Percentiles rank a stretch among this genome's conserved stretches.
Evolutionary conservation across 2,797 vertebrate species (phyloP).

Genomic region (Hippoglossus hippoglossus): DNA sequence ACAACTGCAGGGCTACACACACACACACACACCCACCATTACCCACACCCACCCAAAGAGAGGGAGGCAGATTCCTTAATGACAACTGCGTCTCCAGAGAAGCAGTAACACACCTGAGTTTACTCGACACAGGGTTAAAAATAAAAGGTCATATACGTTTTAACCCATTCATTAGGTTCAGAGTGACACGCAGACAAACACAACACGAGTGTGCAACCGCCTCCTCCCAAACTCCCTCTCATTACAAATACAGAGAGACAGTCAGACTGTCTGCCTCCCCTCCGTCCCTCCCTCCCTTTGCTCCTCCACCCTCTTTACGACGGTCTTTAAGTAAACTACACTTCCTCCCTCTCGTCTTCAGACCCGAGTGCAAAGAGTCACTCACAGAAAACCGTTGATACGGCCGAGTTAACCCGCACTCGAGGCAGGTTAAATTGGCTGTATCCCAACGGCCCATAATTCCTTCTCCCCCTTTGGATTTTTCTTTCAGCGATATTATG

Average conservation of each 20-base stretch:
- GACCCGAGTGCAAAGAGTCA: constrained; percentile 30
- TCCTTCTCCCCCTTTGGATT: not conserved
- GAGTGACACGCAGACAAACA: constrained; percentile 35
- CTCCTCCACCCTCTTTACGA: constrained; percentile 63
- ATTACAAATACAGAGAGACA: constrained; percentile 79
- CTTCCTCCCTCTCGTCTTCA: constrained; percentile 26
- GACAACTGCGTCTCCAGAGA: constrained; percentile 19
- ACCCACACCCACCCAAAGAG: constrained; percentile 24
- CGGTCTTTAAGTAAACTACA: constrained; percentile 55
- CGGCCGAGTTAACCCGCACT: not conserved
- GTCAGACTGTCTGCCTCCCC: constrained; percentile 76
- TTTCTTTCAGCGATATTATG: constrained; percentile 52
- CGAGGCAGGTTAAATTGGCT: constrained; percentile 24
- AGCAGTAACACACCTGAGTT: constrained; percentile 40
- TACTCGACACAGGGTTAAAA: constrained; percentile 23
- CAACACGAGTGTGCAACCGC: constrained; percentile 52
- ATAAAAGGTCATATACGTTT: constrained; percentile 45
- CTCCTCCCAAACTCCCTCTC: constrained; percentile 76
- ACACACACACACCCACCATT: constrained; percentile 22
- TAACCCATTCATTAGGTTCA: constrained; percentile 58
- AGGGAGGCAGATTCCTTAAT: constrained; percentile 25
- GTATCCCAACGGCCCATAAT: constrained; percentile 29
- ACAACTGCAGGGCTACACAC: constrained; percentile 59
- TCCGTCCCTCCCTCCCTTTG: constrained; percentile 48
- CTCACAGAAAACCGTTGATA: constrained; percentile 15